A percentile compares a stretch with the other conserved stretches of the same genome.
These are phyloP conservation scores for Miichthys miiuy DNA, from an alignment of 2,797 vertebrate genomes.

Conservation along the genomic window DNA sequence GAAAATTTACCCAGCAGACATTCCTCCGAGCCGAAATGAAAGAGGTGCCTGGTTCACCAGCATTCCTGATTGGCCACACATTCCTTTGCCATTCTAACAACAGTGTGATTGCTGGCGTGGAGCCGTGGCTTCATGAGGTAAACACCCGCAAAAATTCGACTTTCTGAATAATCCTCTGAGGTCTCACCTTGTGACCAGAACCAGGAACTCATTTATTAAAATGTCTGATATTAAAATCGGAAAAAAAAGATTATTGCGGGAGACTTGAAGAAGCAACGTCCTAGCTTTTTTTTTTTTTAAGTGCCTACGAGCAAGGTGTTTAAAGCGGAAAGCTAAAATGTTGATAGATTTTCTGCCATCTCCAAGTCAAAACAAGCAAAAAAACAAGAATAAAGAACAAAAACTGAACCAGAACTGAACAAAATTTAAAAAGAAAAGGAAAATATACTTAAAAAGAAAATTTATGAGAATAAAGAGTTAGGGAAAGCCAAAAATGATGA, in stretches of 20 bases:
- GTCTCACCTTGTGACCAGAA: conserved; percentile 34
- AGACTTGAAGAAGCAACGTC: background rate
- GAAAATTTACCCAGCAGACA: conserved; percentile 75
- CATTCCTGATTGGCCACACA: conserved; percentile 81
- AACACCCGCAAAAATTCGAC: conserved; percentile 30
- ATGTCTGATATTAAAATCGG: background rate
- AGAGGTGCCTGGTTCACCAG: conserved; percentile 71
- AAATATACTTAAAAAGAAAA: background rate
- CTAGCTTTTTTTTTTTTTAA: background rate
- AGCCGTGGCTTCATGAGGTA: conserved; percentile 44
- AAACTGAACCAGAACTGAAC: background rate
- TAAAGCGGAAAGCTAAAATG: background rate
- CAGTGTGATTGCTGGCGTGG: conserved; percentile 53
- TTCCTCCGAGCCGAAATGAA: conserved; percentile 74
- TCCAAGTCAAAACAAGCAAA: background rate
- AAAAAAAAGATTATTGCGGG: background rate
- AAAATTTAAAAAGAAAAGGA: background rate
- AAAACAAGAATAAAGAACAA: background rate
- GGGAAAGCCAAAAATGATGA: background rate
- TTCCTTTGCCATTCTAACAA: conserved; percentile 61
- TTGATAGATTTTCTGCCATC: background rate
- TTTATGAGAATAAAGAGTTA: background rate
- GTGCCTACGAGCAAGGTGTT: background rate
- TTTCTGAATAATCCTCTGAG: conserved; percentile 31
- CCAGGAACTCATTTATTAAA: conserved; percentile 4